Conservation (phyloP, 2,797 vertebrate species). For the Spondyliosoma cantharus region DNA sequence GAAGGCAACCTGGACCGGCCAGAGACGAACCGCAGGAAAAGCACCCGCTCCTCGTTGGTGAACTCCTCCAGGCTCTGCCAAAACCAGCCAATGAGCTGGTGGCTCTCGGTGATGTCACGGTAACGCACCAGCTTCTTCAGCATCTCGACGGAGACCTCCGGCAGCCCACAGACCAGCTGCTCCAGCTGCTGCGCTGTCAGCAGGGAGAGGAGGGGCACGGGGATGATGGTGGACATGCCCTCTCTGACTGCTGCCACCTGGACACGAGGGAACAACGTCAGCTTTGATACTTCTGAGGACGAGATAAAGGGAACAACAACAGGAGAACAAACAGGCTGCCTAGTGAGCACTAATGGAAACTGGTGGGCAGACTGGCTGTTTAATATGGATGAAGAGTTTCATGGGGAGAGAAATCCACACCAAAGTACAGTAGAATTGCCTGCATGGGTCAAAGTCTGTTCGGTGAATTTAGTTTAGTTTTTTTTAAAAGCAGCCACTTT, state of each 20-base stretch:
- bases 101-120: slow-evolving; percentile 86
- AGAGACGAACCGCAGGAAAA: slow-evolving; percentile 88
- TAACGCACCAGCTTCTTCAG: slow-evolving; percentile 88
- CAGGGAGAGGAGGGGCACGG: slow-evolving; percentile 86
- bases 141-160: slow-evolving; percentile 88
- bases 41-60: slow-evolving; percentile 88
- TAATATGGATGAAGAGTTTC: slow-evolving; percentile 19
- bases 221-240: slow-evolving; percentile 89
- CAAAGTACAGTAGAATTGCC: neutral
- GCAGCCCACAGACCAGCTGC: slow-evolving; percentile 88
- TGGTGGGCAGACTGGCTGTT: slow-evolving; percentile 28
- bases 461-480: neutral
- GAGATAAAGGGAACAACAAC: slow-evolving; percentile 44
- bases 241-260: slow-evolving; percentile 86
- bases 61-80: slow-evolving; percentile 89
- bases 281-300: slow-evolving; percentile 65
- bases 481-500: neutral
- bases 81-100: slow-evolving; percentile 87
- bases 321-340: slow-evolving; percentile 52
- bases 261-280: slow-evolving; percentile 58
- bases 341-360: slow-evolving; percentile 40
- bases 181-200: slow-evolving; percentile 88
- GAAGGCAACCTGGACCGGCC: slow-evolving; percentile 87
- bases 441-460: neutral
- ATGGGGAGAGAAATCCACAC: slow-evolving; percentile 8